Conservation (phyloP, 2,113 vertebrate species). For the Poeciliopsis prolifica region DNA sequence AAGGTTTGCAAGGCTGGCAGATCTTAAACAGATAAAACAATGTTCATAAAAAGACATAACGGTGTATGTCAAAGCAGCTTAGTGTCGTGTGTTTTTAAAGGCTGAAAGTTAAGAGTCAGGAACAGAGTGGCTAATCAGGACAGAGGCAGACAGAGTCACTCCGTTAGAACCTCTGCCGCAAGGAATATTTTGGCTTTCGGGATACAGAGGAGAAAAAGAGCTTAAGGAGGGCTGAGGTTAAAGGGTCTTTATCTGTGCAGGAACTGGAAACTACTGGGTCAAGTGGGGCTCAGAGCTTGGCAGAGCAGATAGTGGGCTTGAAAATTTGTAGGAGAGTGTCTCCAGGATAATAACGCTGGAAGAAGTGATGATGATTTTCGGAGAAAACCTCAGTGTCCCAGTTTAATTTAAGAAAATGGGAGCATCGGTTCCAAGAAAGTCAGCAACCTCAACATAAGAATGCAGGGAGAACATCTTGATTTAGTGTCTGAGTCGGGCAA, state of each 20-base stretch:
- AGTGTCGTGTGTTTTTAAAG: constrained; percentile 2
- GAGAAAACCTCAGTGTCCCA: constrained; percentile 17
- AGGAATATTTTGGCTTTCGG: constrained; percentile 42
- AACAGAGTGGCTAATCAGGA: constrained; percentile 2
- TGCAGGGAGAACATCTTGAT: constrained; percentile 35
- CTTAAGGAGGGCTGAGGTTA: constrained; percentile 41
- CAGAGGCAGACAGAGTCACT: constrained; percentile 25
- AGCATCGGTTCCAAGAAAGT: constrained; percentile 26
- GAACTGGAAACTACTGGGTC: constrained; percentile 49
- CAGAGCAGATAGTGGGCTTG: constrained; percentile 40
- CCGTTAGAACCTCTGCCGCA: constrained; percentile 24
- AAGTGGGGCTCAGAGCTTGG: constrained; percentile 51
- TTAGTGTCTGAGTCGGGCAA: constrained; percentile 18
- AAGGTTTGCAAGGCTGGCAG: not conserved
- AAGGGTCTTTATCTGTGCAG: constrained; percentile 54
- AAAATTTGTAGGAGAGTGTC: constrained; percentile 29
- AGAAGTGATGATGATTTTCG: constrained; percentile 23
- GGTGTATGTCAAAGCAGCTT: constrained; percentile 2
- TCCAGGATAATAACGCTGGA: constrained; percentile 6
- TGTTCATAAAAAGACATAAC: constrained; percentile 7
- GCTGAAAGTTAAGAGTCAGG: constrained; percentile 15
- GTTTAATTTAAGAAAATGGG: constrained; percentile 28
- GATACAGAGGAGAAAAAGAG: constrained; percentile 51
- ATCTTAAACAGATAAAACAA: not conserved
- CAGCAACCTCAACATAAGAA: constrained; percentile 35